A percentile compares a stretch with the other conserved stretches of the same genome.
Evolutionary conservation across 2,888 invertebrate genomes (phyloP).

Genomic region (Drosophila rubida): DNA sequence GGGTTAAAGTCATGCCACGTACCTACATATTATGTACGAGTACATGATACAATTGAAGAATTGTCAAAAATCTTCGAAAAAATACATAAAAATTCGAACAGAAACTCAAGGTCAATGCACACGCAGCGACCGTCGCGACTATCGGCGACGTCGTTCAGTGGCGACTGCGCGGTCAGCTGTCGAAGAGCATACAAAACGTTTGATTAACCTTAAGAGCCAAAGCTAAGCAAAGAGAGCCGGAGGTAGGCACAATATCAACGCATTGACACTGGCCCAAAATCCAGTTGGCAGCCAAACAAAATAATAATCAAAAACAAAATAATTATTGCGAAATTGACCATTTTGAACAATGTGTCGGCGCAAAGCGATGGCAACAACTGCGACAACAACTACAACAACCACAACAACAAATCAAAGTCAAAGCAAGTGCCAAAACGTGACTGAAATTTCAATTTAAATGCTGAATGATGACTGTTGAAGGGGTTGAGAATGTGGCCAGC

Average conservation of each 20-base stretch:
- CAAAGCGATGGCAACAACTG: constrained; percentile 10
- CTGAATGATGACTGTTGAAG: not conserved
- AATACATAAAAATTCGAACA: constrained; percentile 38
- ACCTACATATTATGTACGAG: not conserved
- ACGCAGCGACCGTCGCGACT: constrained; percentile 33
- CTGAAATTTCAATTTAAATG: constrained; percentile 50
- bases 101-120: constrained; percentile 67
- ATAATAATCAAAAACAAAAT: constrained; percentile 53
- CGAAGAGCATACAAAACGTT: constrained; percentile 71
- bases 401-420: constrained; percentile 32
- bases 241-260: constrained; percentile 28
- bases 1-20: constrained; percentile 21
- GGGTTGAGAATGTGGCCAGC: constrained; percentile 56
- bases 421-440: constrained; percentile 62
- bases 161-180: constrained; percentile 26
- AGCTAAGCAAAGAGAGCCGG: constrained; percentile 52
- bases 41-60: constrained; percentile 71
- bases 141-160: not conserved
- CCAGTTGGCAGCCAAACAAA: constrained; percentile 57
- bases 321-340: constrained; percentile 73
- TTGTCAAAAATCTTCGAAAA: constrained; percentile 64
- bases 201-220: constrained; percentile 75
- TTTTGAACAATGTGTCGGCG: constrained; percentile 56
- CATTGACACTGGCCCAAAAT: constrained; percentile 77
- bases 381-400: constrained; percentile 20